Percentiles rank a stretch among this genome's conserved stretches.
Conservation (phyloP, 2,797 vertebrate species). For the Platyrinchus mystaceus region DNA sequence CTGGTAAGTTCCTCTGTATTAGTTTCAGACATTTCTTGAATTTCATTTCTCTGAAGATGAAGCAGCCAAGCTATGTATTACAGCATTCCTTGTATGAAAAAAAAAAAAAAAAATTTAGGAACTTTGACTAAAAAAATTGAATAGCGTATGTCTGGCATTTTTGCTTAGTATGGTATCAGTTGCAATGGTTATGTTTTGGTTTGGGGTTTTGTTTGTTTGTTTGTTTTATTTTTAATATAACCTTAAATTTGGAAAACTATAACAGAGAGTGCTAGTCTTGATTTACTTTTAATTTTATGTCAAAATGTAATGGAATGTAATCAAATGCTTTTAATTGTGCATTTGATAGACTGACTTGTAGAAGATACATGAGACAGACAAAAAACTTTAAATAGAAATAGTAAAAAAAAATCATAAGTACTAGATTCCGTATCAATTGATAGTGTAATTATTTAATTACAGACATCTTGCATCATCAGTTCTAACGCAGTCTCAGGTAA, state of each 20-base stretch:
- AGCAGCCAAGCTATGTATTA: neutral
- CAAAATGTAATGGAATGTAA: neutral
- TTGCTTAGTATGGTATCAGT: neutral
- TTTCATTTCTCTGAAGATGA: neutral
- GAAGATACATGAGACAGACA: slow-evolving; percentile 10
- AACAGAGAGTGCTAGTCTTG: neutral
- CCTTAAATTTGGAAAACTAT: neutral
- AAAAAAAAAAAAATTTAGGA: neutral
- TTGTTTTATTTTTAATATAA: neutral
- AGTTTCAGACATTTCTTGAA: neutral
- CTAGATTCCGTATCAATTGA: neutral
- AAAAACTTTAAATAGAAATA: neutral
- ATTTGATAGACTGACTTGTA: slow-evolving; percentile 11
- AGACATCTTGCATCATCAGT: neutral
- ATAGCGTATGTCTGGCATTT: neutral
- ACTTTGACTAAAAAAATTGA: neutral
- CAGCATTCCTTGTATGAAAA: too few relatives aligned
- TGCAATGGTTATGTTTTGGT: neutral
- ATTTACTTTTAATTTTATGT: neutral
- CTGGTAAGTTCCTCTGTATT: neutral
- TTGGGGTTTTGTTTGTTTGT: fast-evolving
- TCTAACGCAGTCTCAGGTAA: slow-evolving; percentile 28
- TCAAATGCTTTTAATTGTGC: neutral
- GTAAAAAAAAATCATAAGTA: neutral
- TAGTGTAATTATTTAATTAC: slow-evolving; percentile 44